Evolutionary conservation across 2,888 invertebrate species (phyloP), one percentile per base, ranked within the genome.

Genomic region (Hirtodrosophila duncani): DNA sequence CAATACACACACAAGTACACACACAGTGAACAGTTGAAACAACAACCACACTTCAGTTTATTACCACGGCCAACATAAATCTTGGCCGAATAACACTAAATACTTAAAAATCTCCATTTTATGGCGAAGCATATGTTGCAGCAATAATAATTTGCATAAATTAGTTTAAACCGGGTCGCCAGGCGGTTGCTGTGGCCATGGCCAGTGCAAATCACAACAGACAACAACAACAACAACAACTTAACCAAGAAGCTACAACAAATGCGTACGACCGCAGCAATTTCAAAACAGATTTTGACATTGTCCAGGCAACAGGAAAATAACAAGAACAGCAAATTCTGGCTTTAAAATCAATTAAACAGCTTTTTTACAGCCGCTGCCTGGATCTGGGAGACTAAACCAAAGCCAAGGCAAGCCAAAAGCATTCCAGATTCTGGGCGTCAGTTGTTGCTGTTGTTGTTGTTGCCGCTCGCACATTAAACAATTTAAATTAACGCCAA

Each of bases 401-500:
- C 41, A 41, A 51, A 59, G 60, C 59, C 50, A 58, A 7, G 7
- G n/a, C n/a, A 41, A 50, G 43, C 48, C 50, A 48, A 46, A 44
- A 41, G 56, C 61, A 61, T 23, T 59, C 58, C 49, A 69, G 78
- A 77, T 80, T 72, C 49, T 46, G 66, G 64, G 49, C 62, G 52
- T 53, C 68, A 53, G 56, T 62, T 63, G 57, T 51, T 61, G 30
- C 13, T 51, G 30, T 11, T 53, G 38, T 11, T 58, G 55, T 41
- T 63, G 33, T 36, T 67, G 64, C 39, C 48, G 53, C 64, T 49
- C 56, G 58, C 63, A 77, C 77, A 75, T 79, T 81, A 64, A 80
- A 79, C 78, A 83, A 82, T 83, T 83, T 80, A 83, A 83, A 83
- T 83, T 83, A 83, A 83, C 84, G 82, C 84, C 83, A 74, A 67